These are phyloP conservation scores for Athrips mouffetella DNA, from an alignment of 2,888 invertebrate species.

Conservation along the genomic window DNA sequence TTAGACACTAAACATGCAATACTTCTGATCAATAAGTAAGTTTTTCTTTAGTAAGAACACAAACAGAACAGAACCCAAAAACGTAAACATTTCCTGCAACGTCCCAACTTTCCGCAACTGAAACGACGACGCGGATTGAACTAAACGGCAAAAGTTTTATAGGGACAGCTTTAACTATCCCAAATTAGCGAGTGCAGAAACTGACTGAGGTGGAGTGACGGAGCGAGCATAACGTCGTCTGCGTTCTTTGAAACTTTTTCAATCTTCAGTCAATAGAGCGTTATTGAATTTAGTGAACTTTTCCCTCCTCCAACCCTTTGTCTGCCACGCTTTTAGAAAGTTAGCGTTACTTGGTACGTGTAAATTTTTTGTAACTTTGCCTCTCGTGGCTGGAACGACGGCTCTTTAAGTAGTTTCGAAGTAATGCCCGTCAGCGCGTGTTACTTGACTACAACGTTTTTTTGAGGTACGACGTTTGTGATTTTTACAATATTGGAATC, in stretches of 20 bases:
- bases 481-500: too few species aligned
- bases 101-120: background rate
- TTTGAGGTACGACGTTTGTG: too few species aligned
- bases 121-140: background rate
- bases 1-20: too few species aligned
- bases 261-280: slow-evolving; percentile 18
- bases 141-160: background rate
- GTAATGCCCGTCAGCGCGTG: too few species aligned
- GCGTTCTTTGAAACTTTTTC: slow-evolving; percentile 16
- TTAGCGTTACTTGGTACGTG: slow-evolving; percentile 8
- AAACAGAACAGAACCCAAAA: too few species aligned
- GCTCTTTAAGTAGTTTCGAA: too few species aligned
- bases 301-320: slow-evolving; percentile 11
- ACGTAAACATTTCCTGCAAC: too few species aligned
- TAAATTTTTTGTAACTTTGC: slow-evolving; percentile 11
- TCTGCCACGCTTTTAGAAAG: slow-evolving; percentile 15
- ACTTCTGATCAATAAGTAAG: too few species aligned
- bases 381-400: background rate
- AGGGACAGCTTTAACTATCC: background rate
- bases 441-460: too few species aligned
- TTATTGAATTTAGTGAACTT: slow-evolving; percentile 19
- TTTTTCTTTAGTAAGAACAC: too few species aligned
- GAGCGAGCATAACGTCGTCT: background rate
- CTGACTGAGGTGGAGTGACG: background rate
- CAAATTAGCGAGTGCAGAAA: slow-evolving; percentile 2